These are phyloP conservation scores for Diorhabda elongata DNA, from an alignment of 1,140 invertebrate species.

Conservation along the genomic window DNA sequence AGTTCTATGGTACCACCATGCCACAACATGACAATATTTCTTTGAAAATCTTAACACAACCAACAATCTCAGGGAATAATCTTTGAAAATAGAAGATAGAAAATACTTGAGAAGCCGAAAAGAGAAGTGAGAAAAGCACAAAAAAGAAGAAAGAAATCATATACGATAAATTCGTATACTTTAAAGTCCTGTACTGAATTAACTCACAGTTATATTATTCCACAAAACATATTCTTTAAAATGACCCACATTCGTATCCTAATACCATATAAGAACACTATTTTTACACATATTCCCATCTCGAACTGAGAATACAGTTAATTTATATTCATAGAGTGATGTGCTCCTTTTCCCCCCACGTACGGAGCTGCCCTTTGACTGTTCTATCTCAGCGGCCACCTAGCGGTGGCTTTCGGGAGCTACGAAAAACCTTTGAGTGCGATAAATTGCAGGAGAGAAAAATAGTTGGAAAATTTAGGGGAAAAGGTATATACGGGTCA, in stretches of 20 bases:
- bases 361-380: constrained; percentile 9
- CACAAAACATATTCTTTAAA: background rate
- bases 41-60: no score
- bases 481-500: background rate
- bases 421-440: background rate
- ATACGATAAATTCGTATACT: no score
- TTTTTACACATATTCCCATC: constrained; percentile 8
- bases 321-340: constrained; percentile 20
- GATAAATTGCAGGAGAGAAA: background rate
- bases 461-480: background rate
- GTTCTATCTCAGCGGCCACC: constrained; percentile 20
- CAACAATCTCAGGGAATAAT: no score
- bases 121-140: no score
- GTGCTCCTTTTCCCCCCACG: constrained; percentile 10
- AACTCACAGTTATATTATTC: background rate
- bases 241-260: background rate
- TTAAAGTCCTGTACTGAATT: no score
- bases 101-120: no score
- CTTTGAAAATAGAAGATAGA: no score
- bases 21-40: no score
- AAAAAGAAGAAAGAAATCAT: no score
- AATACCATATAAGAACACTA: background rate
- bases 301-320: constrained; percentile 11
- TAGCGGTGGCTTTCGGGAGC: constrained; percentile 13
- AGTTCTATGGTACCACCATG: no score